These are phyloP conservation scores for Gonocerus acuteangulatus DNA, from an alignment of 2,888 invertebrate species.

Conservation along the genomic window DNA sequence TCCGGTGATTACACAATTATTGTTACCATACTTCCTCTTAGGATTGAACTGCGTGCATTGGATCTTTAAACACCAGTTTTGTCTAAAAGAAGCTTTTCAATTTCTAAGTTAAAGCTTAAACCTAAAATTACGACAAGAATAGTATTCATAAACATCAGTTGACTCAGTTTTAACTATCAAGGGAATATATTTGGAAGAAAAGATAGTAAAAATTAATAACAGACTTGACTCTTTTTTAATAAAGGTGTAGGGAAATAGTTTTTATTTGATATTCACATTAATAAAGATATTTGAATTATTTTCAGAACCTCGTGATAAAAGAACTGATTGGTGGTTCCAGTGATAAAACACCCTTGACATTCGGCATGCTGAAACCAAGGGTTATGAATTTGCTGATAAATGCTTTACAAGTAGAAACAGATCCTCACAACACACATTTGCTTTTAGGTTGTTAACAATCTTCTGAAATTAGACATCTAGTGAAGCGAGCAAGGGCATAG, in stretches of 20 bases:
- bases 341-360: conserved; percentile 47
- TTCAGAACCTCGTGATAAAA: conserved; percentile 44
- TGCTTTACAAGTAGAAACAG: conserved; percentile 74
- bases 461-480: background rate
- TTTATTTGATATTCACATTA: too few species aligned
- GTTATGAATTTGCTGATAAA: conserved; percentile 73
- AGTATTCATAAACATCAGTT: too few species aligned
- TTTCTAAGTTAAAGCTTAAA: too few species aligned
- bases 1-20: conserved; percentile 46
- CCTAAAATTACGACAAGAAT: too few species aligned
- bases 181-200: too few species aligned
- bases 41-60: background rate
- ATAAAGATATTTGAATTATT: conserved; percentile 10
- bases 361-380: conserved; percentile 63
- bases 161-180: too few species aligned
- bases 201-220: too few species aligned
- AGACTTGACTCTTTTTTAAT: too few species aligned
- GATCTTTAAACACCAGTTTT: too few species aligned
- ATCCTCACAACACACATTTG: conserved; percentile 81
- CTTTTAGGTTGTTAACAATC: conserved; percentile 52
- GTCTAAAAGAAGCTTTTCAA: too few species aligned
- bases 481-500: conserved; percentile 17
- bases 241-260: too few species aligned
- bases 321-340: conserved; percentile 39
- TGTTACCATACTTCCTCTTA: too few species aligned